phyloP scores from a whole-genome alignment of 2,797 vertebrate species.

The Lithobates sylvaticus region DNA sequence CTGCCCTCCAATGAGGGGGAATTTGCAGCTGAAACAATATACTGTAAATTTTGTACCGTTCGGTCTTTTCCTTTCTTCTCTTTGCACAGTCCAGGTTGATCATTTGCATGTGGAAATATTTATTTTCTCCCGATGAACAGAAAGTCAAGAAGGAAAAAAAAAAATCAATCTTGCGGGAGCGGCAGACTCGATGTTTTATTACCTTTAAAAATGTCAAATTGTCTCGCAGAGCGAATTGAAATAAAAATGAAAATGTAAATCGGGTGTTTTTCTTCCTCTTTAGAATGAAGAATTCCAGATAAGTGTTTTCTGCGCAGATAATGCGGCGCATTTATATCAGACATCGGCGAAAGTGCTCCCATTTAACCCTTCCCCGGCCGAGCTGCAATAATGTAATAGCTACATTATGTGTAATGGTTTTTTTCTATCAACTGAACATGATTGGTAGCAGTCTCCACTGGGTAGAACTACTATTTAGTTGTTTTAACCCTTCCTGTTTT shows the following conservation, averaged over 20 bases:
- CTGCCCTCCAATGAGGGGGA: too few relatives aligned
- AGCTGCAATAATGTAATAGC: too few relatives aligned
- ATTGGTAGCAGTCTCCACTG: too few relatives aligned
- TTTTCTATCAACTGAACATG: too few relatives aligned
- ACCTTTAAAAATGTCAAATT: conserved; percentile 57
- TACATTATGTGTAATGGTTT: too few relatives aligned
- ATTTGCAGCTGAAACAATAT: too few relatives aligned
- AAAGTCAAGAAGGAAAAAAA: neutral
- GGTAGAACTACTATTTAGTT: too few relatives aligned
- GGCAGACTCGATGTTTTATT: conserved; percentile 59
- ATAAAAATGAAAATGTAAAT: conserved; percentile 62
- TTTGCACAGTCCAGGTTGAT: too few relatives aligned
- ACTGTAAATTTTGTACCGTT: too few relatives aligned
- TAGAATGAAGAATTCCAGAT: conserved; percentile 16
- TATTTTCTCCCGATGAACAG: conserved; percentile 60
- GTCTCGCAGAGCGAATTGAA: conserved; percentile 50
- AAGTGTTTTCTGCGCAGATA: conserved; percentile 20
- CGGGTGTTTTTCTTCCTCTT: conserved; percentile 30
- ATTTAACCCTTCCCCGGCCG: conserved; percentile 10
- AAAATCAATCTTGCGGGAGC: conserved; percentile 54
- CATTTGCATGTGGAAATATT: conserved; percentile 46
- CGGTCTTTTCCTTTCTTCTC: too few relatives aligned
- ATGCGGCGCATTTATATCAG: conserved; percentile 40
- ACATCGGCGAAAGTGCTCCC: neutral
- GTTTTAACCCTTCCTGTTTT: too few relatives aligned